Evolutionary conservation across 2,797 vertebrate species (phyloP).

Genomic region (Hydrophis major): DNA sequence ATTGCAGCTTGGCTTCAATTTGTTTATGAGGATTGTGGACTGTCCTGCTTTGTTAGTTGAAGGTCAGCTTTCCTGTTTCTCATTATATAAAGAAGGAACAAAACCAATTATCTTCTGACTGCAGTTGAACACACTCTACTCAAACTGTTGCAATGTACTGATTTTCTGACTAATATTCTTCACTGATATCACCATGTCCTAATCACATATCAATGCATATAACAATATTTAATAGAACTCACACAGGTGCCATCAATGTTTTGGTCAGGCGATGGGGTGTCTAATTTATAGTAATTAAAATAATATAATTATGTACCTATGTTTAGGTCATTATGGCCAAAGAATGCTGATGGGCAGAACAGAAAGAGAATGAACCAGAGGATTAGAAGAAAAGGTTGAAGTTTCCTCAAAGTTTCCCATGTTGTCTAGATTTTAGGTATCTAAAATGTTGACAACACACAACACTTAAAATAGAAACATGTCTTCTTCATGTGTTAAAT

Average conservation of each 20-base stretch:
- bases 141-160: neutral
- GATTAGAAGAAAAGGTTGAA: neutral
- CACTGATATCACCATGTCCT: neutral
- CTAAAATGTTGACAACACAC: neutral
- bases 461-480: neutral
- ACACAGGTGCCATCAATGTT: neutral
- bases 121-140: neutral
- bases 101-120: neutral
- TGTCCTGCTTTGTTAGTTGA: neutral
- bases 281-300: neutral
- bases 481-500: constrained; percentile 34
- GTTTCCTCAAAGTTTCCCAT: neutral
- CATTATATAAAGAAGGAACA: neutral
- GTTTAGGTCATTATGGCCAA: neutral
- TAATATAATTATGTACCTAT: neutral
- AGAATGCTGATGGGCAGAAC: neutral
- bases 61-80: neutral
- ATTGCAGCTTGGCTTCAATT: neutral
- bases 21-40: neutral
- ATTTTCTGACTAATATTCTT: neutral
- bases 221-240: neutral
- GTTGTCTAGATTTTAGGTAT: neutral
- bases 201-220: neutral
- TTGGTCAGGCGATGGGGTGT: neutral
- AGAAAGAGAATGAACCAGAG: neutral